A percentile compares a stretch with the other conserved stretches of the same genome.
phyloP scores from a whole-genome alignment of 2,797 vertebrate species.

The Megalops cyprinoides region DNA sequence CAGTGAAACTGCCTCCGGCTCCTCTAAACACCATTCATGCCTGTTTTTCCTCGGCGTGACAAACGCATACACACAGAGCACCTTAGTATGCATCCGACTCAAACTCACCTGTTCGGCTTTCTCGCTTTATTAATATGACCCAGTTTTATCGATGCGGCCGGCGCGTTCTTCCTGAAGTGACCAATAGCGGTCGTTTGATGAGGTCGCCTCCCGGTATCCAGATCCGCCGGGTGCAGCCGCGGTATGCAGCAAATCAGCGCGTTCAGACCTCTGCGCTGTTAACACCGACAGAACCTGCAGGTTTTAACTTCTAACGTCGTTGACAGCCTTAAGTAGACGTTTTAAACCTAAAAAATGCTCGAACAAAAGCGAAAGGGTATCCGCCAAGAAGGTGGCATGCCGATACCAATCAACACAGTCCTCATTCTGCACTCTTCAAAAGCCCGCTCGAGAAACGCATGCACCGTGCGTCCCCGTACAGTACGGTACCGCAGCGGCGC shows the following conservation, averaged over 20 bases:
- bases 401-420: neutral
- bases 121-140: neutral
- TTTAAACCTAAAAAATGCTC: neutral
- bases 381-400: neutral
- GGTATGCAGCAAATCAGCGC: slow-evolving; percentile 12
- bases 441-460: neutral
- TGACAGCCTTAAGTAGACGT: neutral
- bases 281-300: neutral
- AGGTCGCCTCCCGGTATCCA: too few species aligned
- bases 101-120: neutral
- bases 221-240: neutral
- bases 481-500: neutral
- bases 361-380: neutral
- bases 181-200: neutral
- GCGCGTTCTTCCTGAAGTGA: neutral
- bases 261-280: neutral
- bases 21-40: neutral
- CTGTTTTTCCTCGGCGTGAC: neutral
- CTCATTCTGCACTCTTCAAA: neutral
- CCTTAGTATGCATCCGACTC: neutral
- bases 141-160: neutral
- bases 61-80: neutral
- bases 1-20: too few species aligned
- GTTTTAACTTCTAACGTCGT: slow-evolving; percentile 3
- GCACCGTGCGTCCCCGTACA: neutral